phyloP scores from a whole-genome alignment of 1,140 invertebrate genomes.

The Drosophila tsacasi region DNA sequence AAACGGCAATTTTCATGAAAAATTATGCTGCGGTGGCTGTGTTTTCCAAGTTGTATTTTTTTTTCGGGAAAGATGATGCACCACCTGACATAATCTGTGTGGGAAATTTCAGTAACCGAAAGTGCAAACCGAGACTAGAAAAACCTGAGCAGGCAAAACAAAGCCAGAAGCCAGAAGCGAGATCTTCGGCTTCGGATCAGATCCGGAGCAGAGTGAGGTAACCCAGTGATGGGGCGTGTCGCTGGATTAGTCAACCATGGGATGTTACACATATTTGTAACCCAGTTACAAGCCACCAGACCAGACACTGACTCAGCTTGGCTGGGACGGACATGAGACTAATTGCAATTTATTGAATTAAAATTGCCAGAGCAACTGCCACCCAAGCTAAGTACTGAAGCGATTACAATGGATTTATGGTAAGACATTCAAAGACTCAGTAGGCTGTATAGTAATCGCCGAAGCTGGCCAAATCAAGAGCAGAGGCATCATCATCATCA shows the following conservation, averaged over 20 bases:
- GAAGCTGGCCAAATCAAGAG: constrained; percentile 29
- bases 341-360: constrained; percentile 53
- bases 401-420: constrained; percentile 71
- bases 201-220: constrained; percentile 36
- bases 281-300: constrained; percentile 24
- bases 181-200: constrained; percentile 7
- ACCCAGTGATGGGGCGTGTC: constrained; percentile 32
- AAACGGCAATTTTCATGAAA: constrained; percentile 45
- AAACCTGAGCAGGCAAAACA: constrained; percentile 27
- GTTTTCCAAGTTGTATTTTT: background rate
- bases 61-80: constrained; percentile 45
- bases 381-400: constrained; percentile 45
- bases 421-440: constrained; percentile 54
- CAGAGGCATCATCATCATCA: constrained; percentile 5
- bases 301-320: constrained; percentile 36
- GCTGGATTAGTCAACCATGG: constrained; percentile 57
- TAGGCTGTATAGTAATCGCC: constrained; percentile 56
- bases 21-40: constrained; percentile 41
- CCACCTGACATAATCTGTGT: constrained; percentile 55
- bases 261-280: constrained; percentile 51
- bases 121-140: constrained; percentile 25
- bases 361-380: constrained; percentile 39
- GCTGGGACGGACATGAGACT: constrained; percentile 26
- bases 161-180: constrained; percentile 49
- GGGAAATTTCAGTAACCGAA: constrained; percentile 28